Evolutionary conservation across 2,888 invertebrate species (phyloP), one percentile per base, ranked within the genome.

Genomic region (Lasioglossum oenotherae): DNA sequence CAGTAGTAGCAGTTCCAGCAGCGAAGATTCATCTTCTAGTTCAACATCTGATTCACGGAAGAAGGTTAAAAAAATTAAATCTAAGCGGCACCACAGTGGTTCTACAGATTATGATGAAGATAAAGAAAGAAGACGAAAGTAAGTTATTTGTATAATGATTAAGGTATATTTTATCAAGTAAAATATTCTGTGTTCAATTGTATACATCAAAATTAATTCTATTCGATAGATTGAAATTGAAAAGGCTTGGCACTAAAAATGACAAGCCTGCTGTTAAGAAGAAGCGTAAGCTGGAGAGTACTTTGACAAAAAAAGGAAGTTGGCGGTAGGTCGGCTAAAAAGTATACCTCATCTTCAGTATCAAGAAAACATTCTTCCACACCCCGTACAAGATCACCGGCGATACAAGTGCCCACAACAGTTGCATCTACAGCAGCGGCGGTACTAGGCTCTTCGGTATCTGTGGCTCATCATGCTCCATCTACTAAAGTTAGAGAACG

Each of bases 101-200:
- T 97, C 97, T 16, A 97, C 97, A 5, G 97, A 97, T 87, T 96
- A 96, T 80, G 97, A 96, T 89, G 95, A 96, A 67, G 96, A 96
- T 92, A 96, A 96, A 92, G 96, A 96, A 88, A 91, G 95, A 38
- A 95, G 93, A 94, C 94, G 93, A 91, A 89, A 92, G 92, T 88
- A 81, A 81, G 87, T 86, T 41, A 67, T 44, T 75, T 38, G 35
- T 31, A 38, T 35, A 46, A 41, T 41, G 38, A 23, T 14, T 12
- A 38, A 10, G 10, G 2, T 49, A n/a, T 49, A 71, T 4, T 4
- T 46, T 19, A 31, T 44, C 4, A 46, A 3, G 41, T 67, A 16
- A 46, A 35, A 46, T 69, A 4, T 41, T 69, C 16, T 6, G 10
- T 67, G 19, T 69, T 71, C 2, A 71, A 71, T 57, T n/a, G 16